phyloP scores from a whole-genome alignment of 1,140 invertebrate species.

The Drosophila seguyi region DNA sequence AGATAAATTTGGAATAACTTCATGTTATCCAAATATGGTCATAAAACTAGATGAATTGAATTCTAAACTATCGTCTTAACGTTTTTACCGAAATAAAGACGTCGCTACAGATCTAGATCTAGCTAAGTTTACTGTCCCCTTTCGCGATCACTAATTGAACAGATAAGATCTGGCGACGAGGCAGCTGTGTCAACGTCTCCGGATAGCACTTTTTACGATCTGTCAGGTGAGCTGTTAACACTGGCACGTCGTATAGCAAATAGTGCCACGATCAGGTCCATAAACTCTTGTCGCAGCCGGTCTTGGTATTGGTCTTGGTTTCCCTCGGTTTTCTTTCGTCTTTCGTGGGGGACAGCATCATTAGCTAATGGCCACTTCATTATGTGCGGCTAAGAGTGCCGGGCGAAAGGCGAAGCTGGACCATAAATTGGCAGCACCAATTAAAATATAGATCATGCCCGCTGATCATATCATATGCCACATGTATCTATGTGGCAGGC shows the following conservation, averaged over 20 bases:
- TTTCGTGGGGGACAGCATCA: constrained; percentile 66
- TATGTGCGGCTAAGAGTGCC: constrained; percentile 33
- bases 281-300: constrained; percentile 22
- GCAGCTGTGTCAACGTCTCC: constrained; percentile 37
- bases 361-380: constrained; percentile 79
- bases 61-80: neutral
- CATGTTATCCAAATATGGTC: neutral
- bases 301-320: constrained; percentile 1
- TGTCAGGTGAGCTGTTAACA: constrained; percentile 54
- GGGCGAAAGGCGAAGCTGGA: constrained; percentile 20
- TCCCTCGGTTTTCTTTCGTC: constrained; percentile 14
- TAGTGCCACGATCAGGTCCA: constrained; percentile 29
- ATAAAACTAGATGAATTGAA: neutral
- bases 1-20: neutral
- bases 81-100: neutral
- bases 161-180: constrained; percentile 27
- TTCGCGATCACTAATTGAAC: constrained; percentile 35
- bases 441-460: constrained; percentile 82
- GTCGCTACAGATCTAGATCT: constrained; percentile 1
- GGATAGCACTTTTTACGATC: constrained; percentile 51
- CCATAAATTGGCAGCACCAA: constrained; percentile 68
- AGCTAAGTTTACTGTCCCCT: constrained; percentile 18
- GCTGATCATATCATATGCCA: constrained; percentile 56
- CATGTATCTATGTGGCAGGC: constrained; percentile 18
- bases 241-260: constrained; percentile 51